Evolutionary conservation across 2,113 vertebrate species (phyloP).

Genomic region (Lepus europaeus): DNA sequence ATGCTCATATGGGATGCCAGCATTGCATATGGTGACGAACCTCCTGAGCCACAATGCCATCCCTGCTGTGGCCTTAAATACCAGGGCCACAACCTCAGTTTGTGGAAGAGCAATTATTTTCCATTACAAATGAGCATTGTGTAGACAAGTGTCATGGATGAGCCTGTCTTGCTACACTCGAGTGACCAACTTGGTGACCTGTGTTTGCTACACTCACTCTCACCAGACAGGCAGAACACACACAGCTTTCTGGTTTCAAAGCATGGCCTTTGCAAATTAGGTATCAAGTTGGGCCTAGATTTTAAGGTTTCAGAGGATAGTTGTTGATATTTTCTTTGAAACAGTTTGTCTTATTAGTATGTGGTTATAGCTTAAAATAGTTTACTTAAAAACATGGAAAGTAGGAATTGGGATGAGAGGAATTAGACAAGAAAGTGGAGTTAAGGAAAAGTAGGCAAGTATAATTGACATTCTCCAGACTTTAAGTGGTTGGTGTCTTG

Average conservation of each 20-base stretch:
- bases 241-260: neutral
- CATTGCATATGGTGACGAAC: too few relatives aligned
- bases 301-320: neutral
- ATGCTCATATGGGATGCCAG: too few relatives aligned
- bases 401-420: neutral
- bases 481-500: neutral
- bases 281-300: neutral
- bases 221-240: neutral
- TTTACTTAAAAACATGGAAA: neutral
- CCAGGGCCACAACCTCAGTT: neutral
- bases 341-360: neutral
- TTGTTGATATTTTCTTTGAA: slow-evolving; percentile 4
- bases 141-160: neutral
- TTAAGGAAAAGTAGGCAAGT: neutral
- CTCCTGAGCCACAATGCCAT: too few relatives aligned
- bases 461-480: neutral
- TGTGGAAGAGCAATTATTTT: neutral
- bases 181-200: neutral
- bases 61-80: too few relatives aligned
- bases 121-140: neutral
- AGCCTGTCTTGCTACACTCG: neutral
- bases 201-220: neutral
- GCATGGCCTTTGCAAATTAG: neutral
- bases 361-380: neutral
- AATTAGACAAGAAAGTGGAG: neutral